Evolutionary conservation across 37 sponge, comb jelly and placozoan genomes (phyloP).

Genomic region (Beroe forskalii): DNA sequence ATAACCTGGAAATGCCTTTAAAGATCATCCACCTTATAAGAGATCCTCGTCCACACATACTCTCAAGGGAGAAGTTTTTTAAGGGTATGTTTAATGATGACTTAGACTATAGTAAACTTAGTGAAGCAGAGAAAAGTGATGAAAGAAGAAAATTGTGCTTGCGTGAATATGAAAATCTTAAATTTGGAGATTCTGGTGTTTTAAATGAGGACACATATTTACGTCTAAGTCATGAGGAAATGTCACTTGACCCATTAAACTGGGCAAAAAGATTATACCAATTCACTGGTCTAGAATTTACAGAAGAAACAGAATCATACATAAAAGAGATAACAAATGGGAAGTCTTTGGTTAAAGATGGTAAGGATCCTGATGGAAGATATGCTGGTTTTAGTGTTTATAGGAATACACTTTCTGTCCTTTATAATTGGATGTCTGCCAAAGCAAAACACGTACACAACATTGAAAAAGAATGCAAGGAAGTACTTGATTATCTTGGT

Average conservation of each 20-base stretch:
- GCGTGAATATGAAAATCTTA: not conserved
- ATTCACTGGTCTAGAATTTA: conserved; percentile 12
- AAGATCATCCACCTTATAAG: conserved; percentile 9
- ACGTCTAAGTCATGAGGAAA: conserved; percentile 19
- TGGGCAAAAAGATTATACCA: not conserved
- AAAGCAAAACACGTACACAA: not conserved
- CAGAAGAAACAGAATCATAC: not conserved
- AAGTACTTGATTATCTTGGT: conserved; percentile 1
- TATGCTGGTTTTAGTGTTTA: conserved; percentile 46
- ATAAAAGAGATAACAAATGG: conserved; percentile 15
- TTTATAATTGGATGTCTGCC: conserved; percentile 31
- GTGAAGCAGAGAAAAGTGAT: not conserved
- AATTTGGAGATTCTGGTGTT: conserved; percentile 43
- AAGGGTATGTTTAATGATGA: not conserved
- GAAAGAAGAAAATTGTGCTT: not conserved
- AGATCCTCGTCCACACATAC: conserved; percentile 6
- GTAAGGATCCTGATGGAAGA: conserved; percentile 45
- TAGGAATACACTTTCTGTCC: not conserved
- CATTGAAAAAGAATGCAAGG: not conserved
- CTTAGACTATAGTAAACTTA: not conserved
- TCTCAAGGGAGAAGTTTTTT: conserved; percentile 32
- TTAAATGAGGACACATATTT: not conserved
- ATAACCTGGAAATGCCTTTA: not conserved
- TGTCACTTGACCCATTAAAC: conserved; percentile 23
- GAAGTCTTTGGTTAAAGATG: not conserved